Evolutionary conservation across 2,113 vertebrate species (phyloP).

Genomic region (Hystrix cristata): DNA sequence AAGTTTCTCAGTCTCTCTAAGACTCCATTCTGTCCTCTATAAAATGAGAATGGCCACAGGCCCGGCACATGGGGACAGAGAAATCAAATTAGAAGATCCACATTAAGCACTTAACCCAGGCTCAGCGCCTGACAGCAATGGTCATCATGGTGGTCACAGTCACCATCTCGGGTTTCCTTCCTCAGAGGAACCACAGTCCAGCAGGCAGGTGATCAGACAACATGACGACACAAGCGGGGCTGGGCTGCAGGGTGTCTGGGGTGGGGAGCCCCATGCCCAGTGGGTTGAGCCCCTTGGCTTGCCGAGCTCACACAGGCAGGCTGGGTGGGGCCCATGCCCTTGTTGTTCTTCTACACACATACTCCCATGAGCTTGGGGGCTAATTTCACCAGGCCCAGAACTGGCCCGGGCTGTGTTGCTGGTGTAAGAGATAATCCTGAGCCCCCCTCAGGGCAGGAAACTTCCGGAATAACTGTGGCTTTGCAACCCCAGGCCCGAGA

Average conservation of each 20-base stretch:
- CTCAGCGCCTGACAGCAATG: not conserved
- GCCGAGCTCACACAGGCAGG: not conserved
- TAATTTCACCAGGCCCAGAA: not conserved
- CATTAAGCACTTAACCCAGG: not conserved
- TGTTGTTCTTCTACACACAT: not conserved
- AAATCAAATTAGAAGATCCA: not conserved
- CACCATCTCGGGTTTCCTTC: not conserved
- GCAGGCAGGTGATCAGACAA: not conserved
- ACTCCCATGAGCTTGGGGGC: not conserved
- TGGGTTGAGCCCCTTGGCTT: not conserved
- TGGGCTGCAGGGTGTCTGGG: accelerated
- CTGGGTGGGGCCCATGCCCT: not conserved
- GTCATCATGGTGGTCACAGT: not conserved
- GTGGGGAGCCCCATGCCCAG: no score
- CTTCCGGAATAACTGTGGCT: not conserved
- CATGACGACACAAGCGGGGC: not conserved
- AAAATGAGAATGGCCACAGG: not conserved
- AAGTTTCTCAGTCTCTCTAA: not conserved
- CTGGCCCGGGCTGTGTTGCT: not conserved
- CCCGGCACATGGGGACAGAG: not conserved
- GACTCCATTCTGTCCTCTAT: not conserved
- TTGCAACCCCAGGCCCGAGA: not conserved
- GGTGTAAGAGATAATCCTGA: not conserved
- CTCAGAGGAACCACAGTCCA: not conserved
- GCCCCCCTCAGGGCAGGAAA: not conserved